Base-by-base conservation (phyloP, 2,797 vertebrate genomes). In the Phalloptychus januarius region DNA sequence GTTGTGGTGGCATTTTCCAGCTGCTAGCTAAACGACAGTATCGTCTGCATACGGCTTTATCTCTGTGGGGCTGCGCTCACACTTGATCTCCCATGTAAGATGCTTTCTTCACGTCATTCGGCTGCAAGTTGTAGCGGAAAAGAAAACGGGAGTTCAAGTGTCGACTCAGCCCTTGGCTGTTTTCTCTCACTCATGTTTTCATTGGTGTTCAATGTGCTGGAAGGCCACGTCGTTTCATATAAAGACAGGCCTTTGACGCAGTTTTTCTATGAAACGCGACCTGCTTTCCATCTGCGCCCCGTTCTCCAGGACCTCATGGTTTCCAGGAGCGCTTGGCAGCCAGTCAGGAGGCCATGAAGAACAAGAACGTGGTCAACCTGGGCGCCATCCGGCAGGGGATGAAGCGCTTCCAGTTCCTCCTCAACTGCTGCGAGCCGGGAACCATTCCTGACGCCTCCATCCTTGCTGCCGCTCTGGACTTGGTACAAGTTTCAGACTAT, bases 391-490 rank as follows among this genome's bases (percentile, higher is more conserved):
- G 98, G 38, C 98, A 99, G 92, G 98, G 98, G 75, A 99, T 99
- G 98, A 99, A 99, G 83, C 97, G 98, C 77, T 99, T 99, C 88
- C 98, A 99, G 90, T 99, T 99, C 85, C 96, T 99, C 50, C 94
- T 99, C 70, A 99, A 99, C 94, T 99, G 98, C 95, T 99, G 98
- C 69, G 98, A 99, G 75, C 98, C 98, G 0, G 98, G 98, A 65
- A 99, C 98, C 48, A 99, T 99, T 76, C 98, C 98, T 0, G 98
- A 99, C 67, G 98, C 98, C 31, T 99, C 98, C 69, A 99, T 99
- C 91, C 87, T 99, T 33, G 98, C 98, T 11, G 98, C 98, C 0
- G 98, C 98, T 69, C 93, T 99, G 48, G 98, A 99, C 88, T 95
- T 99, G 91, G 98, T 99, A 91, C 92, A 96, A 54, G 78, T 38